Percentiles rank a stretch among this genome's conserved stretches.
These are phyloP conservation scores for Lasioglossum marginatum DNA, from an alignment of 2,888 invertebrate genomes.

Conservation along the genomic window DNA sequence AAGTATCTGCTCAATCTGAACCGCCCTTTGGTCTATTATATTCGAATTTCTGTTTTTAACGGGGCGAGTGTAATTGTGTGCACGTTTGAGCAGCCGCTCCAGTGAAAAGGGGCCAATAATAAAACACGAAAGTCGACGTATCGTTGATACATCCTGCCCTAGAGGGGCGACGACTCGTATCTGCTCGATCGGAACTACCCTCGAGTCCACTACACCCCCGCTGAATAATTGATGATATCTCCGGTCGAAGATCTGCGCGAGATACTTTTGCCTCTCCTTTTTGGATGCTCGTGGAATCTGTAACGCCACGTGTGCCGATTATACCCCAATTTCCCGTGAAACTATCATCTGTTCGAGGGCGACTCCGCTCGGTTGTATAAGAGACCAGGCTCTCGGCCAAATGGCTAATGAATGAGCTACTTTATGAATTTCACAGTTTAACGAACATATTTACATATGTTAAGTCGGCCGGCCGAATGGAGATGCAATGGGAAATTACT, in stretches of 20 bases:
- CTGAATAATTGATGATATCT: constrained; percentile 13
- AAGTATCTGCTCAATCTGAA: constrained; percentile 5
- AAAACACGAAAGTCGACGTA: not conserved
- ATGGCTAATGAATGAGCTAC: not conserved
- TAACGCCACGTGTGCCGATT: not conserved
- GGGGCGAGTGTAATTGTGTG: not conserved
- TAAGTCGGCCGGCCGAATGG: not conserved
- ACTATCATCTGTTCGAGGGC: not conserved
- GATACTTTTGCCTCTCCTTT: not conserved
- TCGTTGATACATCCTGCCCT: not conserved
- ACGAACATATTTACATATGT: not conserved
- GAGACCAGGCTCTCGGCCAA: not conserved
- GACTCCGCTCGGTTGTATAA: not conserved
- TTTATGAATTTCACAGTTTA: not conserved
- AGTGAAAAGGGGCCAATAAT: not conserved
- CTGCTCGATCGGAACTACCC: constrained; percentile 8
- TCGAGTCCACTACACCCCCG: not conserved
- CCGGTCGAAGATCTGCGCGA: not conserved
- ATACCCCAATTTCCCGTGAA: not conserved
- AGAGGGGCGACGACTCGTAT: not conserved
- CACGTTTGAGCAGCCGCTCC: not conserved
- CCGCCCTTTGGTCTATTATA: not conserved
- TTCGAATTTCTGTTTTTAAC: constrained; percentile 3
- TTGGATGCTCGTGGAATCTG: not conserved
- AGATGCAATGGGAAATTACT: not conserved